These are phyloP conservation scores for Branchellion lobata DNA, from an alignment of 2,888 invertebrate species.

Conservation along the genomic window DNA sequence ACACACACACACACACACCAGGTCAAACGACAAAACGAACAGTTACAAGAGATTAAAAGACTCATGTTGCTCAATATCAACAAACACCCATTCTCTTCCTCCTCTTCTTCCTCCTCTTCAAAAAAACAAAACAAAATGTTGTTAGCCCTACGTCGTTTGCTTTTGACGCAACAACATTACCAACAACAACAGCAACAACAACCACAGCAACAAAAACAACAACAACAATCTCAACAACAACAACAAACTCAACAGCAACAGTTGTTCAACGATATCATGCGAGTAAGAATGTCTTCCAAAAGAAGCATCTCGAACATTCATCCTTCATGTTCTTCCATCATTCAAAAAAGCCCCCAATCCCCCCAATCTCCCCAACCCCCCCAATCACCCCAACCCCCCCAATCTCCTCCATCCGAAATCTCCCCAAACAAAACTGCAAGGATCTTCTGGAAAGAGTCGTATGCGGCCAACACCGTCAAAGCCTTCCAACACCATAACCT, in stretches of 20 bases:
- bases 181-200: no score
- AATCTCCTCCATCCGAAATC: neutral
- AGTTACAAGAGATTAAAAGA: no score
- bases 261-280: neutral
- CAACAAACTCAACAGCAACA: neutral
- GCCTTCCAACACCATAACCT: conserved; percentile 26
- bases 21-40: no score
- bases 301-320: neutral
- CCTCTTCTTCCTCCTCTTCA: no score
- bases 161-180: no score
- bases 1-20: no score
- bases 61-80: no score
- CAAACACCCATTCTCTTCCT: no score
- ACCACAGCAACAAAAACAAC: neutral
- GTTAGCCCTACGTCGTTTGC: no score
- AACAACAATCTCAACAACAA: neutral
- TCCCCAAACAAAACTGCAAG: neutral
- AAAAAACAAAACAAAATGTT: no score
- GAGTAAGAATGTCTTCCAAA: neutral
- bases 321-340: neutral
- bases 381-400: neutral
- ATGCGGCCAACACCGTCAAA: no score
- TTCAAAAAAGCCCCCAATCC: neutral
- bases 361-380: neutral
- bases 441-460: neutral